Base-by-base conservation (phyloP, 2,797 vertebrate genomes). In the Apodemus agrarius region DNA sequence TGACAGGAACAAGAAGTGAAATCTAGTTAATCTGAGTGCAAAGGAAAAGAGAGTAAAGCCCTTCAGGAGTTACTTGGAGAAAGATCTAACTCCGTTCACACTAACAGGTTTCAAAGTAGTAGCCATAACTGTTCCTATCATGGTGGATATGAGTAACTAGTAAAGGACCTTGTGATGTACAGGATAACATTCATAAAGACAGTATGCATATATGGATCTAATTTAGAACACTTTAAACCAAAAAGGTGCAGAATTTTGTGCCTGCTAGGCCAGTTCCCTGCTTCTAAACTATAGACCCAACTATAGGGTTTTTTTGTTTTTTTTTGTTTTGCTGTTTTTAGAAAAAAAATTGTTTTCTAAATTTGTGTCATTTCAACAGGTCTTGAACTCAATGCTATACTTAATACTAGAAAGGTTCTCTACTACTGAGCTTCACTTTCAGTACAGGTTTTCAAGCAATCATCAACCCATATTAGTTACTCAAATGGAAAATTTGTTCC, bases 1-100 rank as follows among this genome's bases (percentile, higher is more conserved):
- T 86, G 67, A 96, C 4, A 95, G 63, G 40, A 95, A 92, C 31
- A 96, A 83, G 63, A 96, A 96, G 24, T 85, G 82, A 96, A 96
- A 97, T 69, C 57, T 88, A 93, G 90, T 74, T 93, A 92, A 89
- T 86, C 40, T 91, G 13, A 96, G 89, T 63, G 61, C 54, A 96
- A 90, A 46, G 65, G 19, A 90, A 90, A 89, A 91, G 31, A 93
- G 3, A 92, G 57, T 24, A 54, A 82, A 59, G 34, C 57, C 37
- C 89, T 90, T 67, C 63, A 74, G 76, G 76, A 10, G 37, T 84
- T 90, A 79, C 72, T 80, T 84, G 59, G 43, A 95, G 65, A 81
- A 91, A 59, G n/a, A 65, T 84, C 59, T 89, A 80, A 63, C 11
- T 72, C 24, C 34, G 9, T 13, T 92, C 89, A 90, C 26, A 92